These are phyloP conservation scores for Tortrix viridana DNA, from an alignment of 2,888 invertebrate species.

Conservation along the genomic window DNA sequence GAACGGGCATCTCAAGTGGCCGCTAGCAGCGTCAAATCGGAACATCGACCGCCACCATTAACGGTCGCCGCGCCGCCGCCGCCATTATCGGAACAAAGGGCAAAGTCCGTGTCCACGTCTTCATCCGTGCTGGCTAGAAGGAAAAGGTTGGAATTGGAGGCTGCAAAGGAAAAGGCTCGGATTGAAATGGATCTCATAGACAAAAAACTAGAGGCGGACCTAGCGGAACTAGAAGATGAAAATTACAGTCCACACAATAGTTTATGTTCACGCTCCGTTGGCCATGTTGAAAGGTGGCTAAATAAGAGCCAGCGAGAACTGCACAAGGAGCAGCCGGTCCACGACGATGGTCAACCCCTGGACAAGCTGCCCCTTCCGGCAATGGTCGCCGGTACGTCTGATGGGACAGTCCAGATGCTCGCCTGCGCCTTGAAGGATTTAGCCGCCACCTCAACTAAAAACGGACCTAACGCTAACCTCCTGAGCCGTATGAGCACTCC, in stretches of 20 bases:
- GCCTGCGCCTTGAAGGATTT: conserved; percentile 38
- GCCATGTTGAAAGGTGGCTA: not conserved
- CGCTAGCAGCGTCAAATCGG: too few species aligned
- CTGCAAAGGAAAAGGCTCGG: conserved; percentile 18
- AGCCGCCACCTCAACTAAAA: conserved; percentile 11
- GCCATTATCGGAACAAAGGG: too few species aligned
- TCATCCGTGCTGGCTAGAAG: too few species aligned
- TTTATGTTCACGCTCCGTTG: not conserved
- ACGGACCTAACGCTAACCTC: conserved; percentile 20
- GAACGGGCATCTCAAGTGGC: too few species aligned
- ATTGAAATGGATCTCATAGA: conserved; percentile 29
- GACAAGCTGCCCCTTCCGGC: too few species aligned
- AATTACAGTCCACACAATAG: too few species aligned
- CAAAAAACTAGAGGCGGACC: conserved; percentile 20
- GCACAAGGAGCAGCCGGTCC: conserved; percentile 23
- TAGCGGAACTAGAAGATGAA: not conserved
- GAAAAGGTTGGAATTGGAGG: conserved; percentile 11
- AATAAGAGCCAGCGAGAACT: not conserved
- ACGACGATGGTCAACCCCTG: conserved; percentile 5
- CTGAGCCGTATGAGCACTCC: conserved; percentile 40
- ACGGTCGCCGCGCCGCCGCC: too few species aligned
- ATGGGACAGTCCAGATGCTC: conserved; percentile 31
- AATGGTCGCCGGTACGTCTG: not conserved
- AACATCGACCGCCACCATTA: too few species aligned
- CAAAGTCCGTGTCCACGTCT: too few species aligned